These are phyloP conservation scores for Nematopogon swammerdamellus DNA, from an alignment of 2,888 invertebrate species.

Conservation along the genomic window DNA sequence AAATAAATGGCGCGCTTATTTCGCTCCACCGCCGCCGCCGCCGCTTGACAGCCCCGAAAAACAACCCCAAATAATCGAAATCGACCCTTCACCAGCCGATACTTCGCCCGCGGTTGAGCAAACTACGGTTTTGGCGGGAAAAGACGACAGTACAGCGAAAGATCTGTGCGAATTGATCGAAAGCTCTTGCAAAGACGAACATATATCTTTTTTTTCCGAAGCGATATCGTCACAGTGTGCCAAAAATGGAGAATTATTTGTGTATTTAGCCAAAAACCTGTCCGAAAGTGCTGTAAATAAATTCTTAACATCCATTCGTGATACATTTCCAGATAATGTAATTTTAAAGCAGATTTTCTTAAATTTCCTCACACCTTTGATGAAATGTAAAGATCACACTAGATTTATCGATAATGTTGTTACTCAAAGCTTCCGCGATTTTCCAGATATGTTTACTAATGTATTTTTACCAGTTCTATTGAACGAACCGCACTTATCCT, in stretches of 20 bases:
- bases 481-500: conserved; percentile 20
- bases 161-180: background rate
- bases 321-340: conserved; percentile 9
- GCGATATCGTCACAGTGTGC: background rate
- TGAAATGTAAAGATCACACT: conserved; percentile 19
- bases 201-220: background rate
- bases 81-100: background rate
- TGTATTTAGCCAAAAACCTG: background rate
- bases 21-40: background rate
- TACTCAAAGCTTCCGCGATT: conserved; percentile 17
- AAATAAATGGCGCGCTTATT: background rate
- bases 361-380: conserved; percentile 19
- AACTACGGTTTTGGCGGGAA: background rate
- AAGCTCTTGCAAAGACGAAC: background rate
- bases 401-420: conserved; percentile 24
- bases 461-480: conserved; percentile 18
- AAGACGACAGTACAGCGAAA: background rate
- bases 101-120: background rate
- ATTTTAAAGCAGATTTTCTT: conserved; percentile 18
- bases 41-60: background rate
- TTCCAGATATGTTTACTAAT: conserved; percentile 17
- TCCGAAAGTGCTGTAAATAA: background rate
- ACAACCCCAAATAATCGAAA: background rate
- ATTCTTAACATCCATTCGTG: background rate
- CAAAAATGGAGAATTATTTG: background rate